Evolutionary conservation across 2,113 vertebrate genomes (phyloP).

Genomic region (Morone saxatilis): DNA sequence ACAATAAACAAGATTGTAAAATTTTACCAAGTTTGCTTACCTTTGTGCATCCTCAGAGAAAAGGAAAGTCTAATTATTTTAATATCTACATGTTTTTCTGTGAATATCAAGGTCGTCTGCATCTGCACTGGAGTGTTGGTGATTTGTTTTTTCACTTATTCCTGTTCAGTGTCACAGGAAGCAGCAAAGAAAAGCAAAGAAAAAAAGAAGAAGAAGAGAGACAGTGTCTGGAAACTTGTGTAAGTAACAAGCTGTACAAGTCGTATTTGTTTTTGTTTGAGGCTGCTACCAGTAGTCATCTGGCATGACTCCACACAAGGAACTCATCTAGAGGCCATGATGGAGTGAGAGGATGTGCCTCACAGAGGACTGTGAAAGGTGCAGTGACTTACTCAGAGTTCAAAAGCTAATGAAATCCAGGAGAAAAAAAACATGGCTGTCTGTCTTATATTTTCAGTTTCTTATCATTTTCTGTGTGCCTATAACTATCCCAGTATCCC

Average conservation of each 20-base stretch:
- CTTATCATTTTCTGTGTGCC: background rate
- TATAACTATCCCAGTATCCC: background rate
- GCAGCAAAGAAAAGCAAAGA: background rate
- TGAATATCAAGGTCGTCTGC: background rate
- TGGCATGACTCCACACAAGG: conserved; percentile 7
- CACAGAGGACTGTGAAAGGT: background rate
- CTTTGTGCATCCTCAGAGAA: background rate
- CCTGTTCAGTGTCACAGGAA: background rate
- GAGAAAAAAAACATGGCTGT: background rate
- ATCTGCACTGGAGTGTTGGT: background rate
- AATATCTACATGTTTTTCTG: background rate
- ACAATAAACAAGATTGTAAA: background rate
- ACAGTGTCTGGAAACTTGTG: conserved; percentile 1
- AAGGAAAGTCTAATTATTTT: background rate
- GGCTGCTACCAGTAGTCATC: background rate
- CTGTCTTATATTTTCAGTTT: conserved; percentile 2
- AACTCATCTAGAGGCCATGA: conserved; percentile 4
- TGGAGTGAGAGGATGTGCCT: background rate
- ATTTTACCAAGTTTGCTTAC: background rate
- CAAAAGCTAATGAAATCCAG: conserved; percentile 17
- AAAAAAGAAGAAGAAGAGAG: background rate
- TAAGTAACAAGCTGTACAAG: background rate
- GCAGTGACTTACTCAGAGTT: background rate
- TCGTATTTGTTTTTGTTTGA: background rate
- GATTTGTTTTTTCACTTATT: background rate